Conservation (phyloP, 2,113 vertebrate species). For the Poecile atricapillus region DNA sequence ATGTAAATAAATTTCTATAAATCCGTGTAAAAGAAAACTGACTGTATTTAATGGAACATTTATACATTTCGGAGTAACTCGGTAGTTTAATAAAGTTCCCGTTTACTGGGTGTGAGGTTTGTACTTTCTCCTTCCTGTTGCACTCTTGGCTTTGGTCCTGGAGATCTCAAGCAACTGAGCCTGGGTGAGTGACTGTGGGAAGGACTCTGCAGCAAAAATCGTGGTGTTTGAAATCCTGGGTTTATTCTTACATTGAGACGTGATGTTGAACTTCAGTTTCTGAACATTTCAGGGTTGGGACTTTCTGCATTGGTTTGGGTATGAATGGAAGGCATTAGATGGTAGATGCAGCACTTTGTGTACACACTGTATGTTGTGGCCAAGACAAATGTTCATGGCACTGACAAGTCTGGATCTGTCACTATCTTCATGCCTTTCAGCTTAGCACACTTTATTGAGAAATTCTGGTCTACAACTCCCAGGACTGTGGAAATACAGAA, state of each 20-base stretch:
- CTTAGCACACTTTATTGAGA: slow-evolving; percentile 53
- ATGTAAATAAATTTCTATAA: slow-evolving; percentile 76
- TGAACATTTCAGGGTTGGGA: not conserved
- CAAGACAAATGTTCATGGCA: slow-evolving; percentile 41
- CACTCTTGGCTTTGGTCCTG: not conserved
- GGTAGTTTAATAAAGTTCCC: slow-evolving; percentile 79
- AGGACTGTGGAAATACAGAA: slow-evolving; percentile 40
- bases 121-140: slow-evolving; percentile 8
- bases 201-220: not conserved
- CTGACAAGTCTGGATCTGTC: slow-evolving; percentile 70
- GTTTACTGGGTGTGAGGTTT: slow-evolving; percentile 48
- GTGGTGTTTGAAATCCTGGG: not conserved
- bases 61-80: slow-evolving; percentile 74
- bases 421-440: slow-evolving; percentile 48
- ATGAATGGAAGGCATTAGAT: not conserved
- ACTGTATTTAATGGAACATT: slow-evolving; percentile 81
- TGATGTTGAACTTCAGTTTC: not conserved
- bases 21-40: slow-evolving; percentile 66
- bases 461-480: slow-evolving; percentile 41
- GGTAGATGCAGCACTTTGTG: not conserved
- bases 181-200: not conserved
- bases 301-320: not conserved
- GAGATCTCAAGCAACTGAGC: not conserved
- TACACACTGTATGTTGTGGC: not conserved
- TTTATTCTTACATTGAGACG: not conserved